phyloP scores from a whole-genome alignment of 1,140 invertebrate genomes.

The Drosophila lacteicornis region DNA sequence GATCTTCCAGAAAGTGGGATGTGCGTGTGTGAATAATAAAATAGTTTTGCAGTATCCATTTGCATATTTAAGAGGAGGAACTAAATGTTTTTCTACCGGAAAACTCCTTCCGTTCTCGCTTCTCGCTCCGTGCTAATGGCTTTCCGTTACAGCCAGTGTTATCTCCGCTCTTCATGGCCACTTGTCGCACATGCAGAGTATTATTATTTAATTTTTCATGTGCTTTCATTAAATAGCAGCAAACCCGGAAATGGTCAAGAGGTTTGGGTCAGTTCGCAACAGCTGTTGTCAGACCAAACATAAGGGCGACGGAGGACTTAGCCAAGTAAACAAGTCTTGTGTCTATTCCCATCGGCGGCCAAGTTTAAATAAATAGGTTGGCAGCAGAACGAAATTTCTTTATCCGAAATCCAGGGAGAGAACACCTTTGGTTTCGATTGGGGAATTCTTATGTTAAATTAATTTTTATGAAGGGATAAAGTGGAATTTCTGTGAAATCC shows the following conservation, averaged over 20 bases:
- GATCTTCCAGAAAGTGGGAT: constrained; percentile 24
- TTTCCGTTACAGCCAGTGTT: constrained; percentile 15
- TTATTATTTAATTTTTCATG: constrained; percentile 48
- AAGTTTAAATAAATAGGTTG: constrained; percentile 57
- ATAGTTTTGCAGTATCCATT: constrained; percentile 53
- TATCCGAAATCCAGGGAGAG: constrained; percentile 35
- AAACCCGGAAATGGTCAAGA: constrained; percentile 1
- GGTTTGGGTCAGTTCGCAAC: constrained; percentile 1
- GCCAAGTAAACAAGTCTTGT: constrained; percentile 2
- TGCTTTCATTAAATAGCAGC: constrained; percentile 40
- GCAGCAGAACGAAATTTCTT: constrained; percentile 24
- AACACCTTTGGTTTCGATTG: constrained; percentile 28
- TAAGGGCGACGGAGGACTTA: background rate
- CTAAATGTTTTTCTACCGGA: constrained; percentile 35
- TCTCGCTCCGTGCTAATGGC: constrained; percentile 28
- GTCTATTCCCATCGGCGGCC: constrained; percentile 31
- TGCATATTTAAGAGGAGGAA: constrained; percentile 51
- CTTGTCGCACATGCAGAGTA: constrained; percentile 29
- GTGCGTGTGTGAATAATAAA: constrained; percentile 52
- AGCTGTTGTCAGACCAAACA: constrained; percentile 30
- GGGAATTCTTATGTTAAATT: constrained; percentile 31
- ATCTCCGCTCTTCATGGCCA: background rate
- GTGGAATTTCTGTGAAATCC: constrained; percentile 5
- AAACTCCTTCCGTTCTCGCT: background rate
- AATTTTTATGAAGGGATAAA: constrained; percentile 26